phyloP scores from a whole-genome alignment of 2,113 vertebrate genomes.

The Ailuropoda melanoleuca region DNA sequence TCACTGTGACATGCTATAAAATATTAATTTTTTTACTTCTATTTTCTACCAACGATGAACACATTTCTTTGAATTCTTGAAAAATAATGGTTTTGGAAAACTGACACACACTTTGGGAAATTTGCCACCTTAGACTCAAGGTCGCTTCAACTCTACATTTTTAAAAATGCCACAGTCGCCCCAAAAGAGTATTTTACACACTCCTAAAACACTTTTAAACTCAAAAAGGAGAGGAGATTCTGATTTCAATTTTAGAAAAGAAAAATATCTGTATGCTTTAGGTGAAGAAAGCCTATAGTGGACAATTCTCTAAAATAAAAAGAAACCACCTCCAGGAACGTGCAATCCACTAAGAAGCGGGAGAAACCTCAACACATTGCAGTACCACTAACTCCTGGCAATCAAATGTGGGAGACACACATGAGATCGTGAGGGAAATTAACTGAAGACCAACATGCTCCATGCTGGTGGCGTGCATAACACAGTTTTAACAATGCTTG shows the following conservation, averaged over 20 bases:
- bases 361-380: neutral
- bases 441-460: neutral
- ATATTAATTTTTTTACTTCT: neutral
- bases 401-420: neutral
- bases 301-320: slow-evolving; percentile 28
- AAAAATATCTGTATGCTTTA: neutral
- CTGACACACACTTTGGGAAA: slow-evolving; percentile 2
- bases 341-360: neutral
- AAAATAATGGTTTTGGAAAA: slow-evolving; percentile 14
- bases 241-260: neutral
- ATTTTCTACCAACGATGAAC: slow-evolving; percentile 35
- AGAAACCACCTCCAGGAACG: neutral
- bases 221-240: neutral
- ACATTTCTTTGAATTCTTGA: slow-evolving; percentile 38
- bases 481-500: neutral
- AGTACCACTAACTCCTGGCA: neutral
- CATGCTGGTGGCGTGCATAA: neutral
- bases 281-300: neutral
- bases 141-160: slow-evolving; percentile 17
- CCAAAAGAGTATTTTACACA: neutral
- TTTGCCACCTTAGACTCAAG: slow-evolving; percentile 26
- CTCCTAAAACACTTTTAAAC: neutral
- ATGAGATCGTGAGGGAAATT: neutral
- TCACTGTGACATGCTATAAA: neutral
- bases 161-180: neutral